Evolutionary conservation across 2,797 vertebrate genomes (phyloP), one percentile per base, ranked within the genome.

Genomic region (Crocodylus rhombifer): DNA sequence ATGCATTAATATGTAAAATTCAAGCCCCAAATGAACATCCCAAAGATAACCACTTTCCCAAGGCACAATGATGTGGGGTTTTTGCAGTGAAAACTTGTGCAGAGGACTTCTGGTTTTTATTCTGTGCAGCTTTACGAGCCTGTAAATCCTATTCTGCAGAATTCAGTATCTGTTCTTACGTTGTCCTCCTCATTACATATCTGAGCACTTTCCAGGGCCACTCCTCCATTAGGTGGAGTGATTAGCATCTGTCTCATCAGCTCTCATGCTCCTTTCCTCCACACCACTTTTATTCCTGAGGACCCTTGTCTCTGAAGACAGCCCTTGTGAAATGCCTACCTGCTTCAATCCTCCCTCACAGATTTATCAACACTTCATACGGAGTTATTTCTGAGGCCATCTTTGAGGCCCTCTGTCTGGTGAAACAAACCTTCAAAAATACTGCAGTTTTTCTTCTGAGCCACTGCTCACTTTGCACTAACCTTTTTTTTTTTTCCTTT

Each of bases 281-380:
- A 20, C 10, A 1, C 3, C 25, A 15, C 42, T 51, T 51, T 51
- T 51, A 51, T 10, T 51, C 42, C 42, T 51, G 42, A 51, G 42
- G 42, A 51, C 42, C 42, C 42, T 51, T 51, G 42, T 51, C 9
- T 51, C 42, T 51, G 42, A 51, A 51, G 42, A 51, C 42, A 9
- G 42, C 42, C 42, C 42, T 51, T 10, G 87, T 73, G 74, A 65
- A 94, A 94, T 94, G 95, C 96, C 95, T 95, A 71, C 14, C 85
- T 94, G 91, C 21, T 91, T 88, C 91, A 88, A 75, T 33, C 84
- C 57, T 91, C 82, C 57, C 58, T 0, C 58, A 92, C 87, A 92
- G 95, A 82, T 11, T 14, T 74, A 88, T 58, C 63, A 64, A 60
- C 14, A 26, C 77, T 87, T 86, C 9, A 51, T 51, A 51, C 75